Base-by-base conservation (phyloP, 1,140 invertebrate species). In the Drosophila elegans region DNA sequence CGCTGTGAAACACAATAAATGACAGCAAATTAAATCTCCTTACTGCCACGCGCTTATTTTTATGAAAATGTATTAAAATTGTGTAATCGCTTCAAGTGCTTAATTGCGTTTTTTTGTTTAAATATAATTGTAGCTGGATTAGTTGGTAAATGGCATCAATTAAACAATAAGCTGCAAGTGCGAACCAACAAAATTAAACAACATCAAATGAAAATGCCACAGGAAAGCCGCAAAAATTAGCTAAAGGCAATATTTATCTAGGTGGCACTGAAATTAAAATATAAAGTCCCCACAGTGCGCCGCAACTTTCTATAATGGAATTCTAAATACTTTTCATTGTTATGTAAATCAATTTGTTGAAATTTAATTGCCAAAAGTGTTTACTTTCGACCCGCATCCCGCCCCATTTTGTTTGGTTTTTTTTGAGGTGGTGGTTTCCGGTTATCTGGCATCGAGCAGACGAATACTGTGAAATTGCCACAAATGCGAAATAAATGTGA, bases 1-100 rank as follows among this genome's bases (percentile, higher is more conserved):
- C 97, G 78, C 96, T 97, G 91, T 93, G 95, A 94, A 86, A 41
- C n/a, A 44, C 5, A 7, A 32, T 34, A 44, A 88, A 63, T 55
- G 45, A 54, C 56, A 73, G 49, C 48, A 49, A 54, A 78, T 71
- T 49, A 46, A 69, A 64, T 57, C 29, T 51, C 25, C 5, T 38
- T 45, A 38, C 36, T 29, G 38, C 12, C 13, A 10, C 21, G 11
- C 1, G 16, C 1, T 32, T 32, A 6, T 21, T 29, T 54, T 10
- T 10, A 61, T 41, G 4, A 6, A 51, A n/a, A 11, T 7, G 5
- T 39, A 61, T 44, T 5, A 13, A 59, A 60, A 11, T 25, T 36
- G 6, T 27, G 25, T 69, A 69, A 69, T 69, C 64, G 64, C 68
- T 57, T 72, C 42, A 41, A 56, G 45, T 72, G 68, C 45, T 72